Conservation (phyloP, 1,140 invertebrate species). For the Bombyx mandarina region DNA sequence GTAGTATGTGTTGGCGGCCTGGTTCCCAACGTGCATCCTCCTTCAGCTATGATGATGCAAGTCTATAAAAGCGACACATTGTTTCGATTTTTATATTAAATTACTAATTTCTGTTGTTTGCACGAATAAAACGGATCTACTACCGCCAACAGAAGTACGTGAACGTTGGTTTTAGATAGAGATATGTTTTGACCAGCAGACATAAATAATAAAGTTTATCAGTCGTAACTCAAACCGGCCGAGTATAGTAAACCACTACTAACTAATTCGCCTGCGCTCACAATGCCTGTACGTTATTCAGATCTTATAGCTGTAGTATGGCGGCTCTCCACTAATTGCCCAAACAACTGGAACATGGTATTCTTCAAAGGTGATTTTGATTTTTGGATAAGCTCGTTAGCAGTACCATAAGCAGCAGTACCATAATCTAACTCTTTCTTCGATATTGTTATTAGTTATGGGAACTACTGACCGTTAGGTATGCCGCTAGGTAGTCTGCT, state of each 20-base stretch:
- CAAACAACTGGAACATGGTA: no score
- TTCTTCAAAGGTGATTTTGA: no score
- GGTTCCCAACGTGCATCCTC: slow-evolving; percentile 5
- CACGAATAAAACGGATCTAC: neutral
- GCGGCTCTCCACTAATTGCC: no score
- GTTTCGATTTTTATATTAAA: neutral
- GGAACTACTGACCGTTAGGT: no score
- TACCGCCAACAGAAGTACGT: neutral
- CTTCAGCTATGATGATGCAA: slow-evolving; percentile 10
- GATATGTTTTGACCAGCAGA: neutral
- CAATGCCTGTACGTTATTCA: no score
- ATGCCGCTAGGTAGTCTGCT: no score
- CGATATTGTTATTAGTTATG: no score
- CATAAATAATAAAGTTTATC: no score
- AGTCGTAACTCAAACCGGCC: neutral
- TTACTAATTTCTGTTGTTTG: neutral
- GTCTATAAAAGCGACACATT: slow-evolving; percentile 3
- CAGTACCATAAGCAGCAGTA: no score
- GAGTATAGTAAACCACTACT: neutral
- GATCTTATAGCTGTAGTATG: no score
- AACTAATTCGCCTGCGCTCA: neutral
- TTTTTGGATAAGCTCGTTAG: no score
- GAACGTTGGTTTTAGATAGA: neutral
- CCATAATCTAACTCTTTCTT: no score
- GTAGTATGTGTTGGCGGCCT: neutral